Evolutionary conservation across 2,888 invertebrate genomes (phyloP), one percentile per base, ranked within the genome.

Genomic region (Sinhomidia bicolor): DNA sequence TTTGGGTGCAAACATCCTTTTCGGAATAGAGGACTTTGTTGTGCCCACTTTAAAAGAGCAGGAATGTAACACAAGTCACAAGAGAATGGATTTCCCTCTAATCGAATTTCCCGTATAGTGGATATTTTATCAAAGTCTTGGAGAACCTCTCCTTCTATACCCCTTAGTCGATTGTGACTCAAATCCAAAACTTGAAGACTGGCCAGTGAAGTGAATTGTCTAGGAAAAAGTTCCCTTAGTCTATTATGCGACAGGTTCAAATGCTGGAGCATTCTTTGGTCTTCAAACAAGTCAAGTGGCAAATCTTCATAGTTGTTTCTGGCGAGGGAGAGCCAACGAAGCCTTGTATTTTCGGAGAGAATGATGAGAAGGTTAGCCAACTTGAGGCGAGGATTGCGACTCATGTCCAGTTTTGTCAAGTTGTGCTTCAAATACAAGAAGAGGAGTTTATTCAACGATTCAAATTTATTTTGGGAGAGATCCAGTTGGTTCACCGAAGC

Each of bases 181-280:
- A 97, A 93, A 93, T 97, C 96, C 90, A 97, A 93, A 92, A 32
- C 65, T 32, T 65, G 57, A 62, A 82, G 29, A 47, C 81, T 81
- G 9, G 71, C 47, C 60, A 96, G 94, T 85, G 95, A 94, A 1
- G 94, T 93, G 0, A 96, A 93, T 71, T 95, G 93, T 92, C 95
- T 95, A 44, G 94, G 94, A 10, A 95, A 95, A 91, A 96, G 94
- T 76, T 94, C 94, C 0, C 94, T 94, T 85, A 97, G 94, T 93
- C 95, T 95, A 94, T 97, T 97, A 93, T 96, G 95, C 44, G 96
- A 96, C 92, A 97, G 94, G 94, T 97, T 96, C 90, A 97, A 94
- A 89, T 95, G 94, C 85, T 95, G 94, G 89, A 97, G 93, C 91
- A 95, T 95, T 54, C 89, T 94, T 91, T 95, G 95, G 91, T 95